Evolutionary conservation across 1,140 invertebrate genomes (phyloP), one percentile per base, ranked within the genome.

Genomic region (Archivesica marissinica): DNA sequence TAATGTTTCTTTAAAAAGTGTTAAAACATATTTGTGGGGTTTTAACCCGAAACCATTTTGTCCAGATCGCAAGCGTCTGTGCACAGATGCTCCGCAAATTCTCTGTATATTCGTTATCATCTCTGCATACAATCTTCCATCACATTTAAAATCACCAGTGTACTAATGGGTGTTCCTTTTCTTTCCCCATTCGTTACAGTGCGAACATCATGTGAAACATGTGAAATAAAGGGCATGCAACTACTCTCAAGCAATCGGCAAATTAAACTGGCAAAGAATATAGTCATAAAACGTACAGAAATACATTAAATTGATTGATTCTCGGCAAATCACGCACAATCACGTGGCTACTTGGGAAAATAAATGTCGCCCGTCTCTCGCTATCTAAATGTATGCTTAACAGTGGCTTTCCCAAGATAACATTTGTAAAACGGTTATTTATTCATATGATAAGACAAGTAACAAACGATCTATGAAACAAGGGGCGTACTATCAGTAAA

Each of bases 341-440:
- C 68, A 47, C 25, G 44, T 28, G 54, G 50, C 25, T 39, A 66
- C 77, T 79, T 79, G 77, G 61, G n/a, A 33, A 64, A 64, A 79
- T 64, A 79, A 28, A 79, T 79, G 77, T 79, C 77, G 38, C 59
- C 17, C 38, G 59, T 64, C 59, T 79, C 20, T 15, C 30, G 25
- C 3, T 50, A 66, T 50, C 77, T 79, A 20, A 64, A 64, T 50
- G 77, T 66, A 59, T 66, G 44, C 61, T 28, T 79, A 33, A 64
- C 77, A 35, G 75, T 79, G 77, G 77, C 77, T 64, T 41, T 30
- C 25, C 28, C 28, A 25, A 77, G 77, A 79, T 79, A 79, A 79
- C 61, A 41, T 64, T 39, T 79, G 77, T 79, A 66, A 68, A 66
- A 61, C 23, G 28, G 52, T 59, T 66, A 79, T 79, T 79, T 79